Evolutionary conservation across 92 coral and sea anemone species (phyloP), one percentile per base, ranked within the genome.

Genomic region (Paramuricea clavata): DNA sequence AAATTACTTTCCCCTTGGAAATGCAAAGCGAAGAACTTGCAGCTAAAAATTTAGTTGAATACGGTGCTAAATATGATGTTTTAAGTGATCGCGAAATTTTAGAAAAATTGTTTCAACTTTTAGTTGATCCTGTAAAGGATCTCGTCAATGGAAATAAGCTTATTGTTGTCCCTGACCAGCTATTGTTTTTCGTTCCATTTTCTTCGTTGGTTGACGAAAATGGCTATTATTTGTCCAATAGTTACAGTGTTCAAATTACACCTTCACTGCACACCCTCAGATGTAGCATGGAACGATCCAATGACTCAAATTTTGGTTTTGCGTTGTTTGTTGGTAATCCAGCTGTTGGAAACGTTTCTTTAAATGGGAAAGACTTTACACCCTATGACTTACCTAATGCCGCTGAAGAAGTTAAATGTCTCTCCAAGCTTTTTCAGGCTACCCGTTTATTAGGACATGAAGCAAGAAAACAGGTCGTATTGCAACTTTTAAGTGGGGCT

Each of bases 241-340:
- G 17, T 1, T 74, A 74, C 74, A 69, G 85, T n/a, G 50, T 86
- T 36, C 85, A 82, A 22, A 41, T 86, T 19, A 82, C 90, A 6
- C 85, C 85, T 19, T 86, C 90, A 0, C 19, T 86, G 57, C 70
- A 81, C 16, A 86, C 90, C 3, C 72, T 78, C 16, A 64, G 30
- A 15, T 39, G 64, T 11, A 23, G 69, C 50, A 19, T 73, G 57
- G 23, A 16, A 17, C 56, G 15, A 73, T 41, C 19, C 30, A 19
- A 78, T 28, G 31, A 76, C 62, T 42, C 49, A 21, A 35, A 49
- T 32, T 25, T 59, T 26, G 50, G 77, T 6, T 72, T 70, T 78
- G 85, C 90, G 2, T 52, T 86, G 77, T 41, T 86, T 26, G 90
- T 86, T 25, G 90, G 90, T 44, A 47, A 68, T 49, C 90, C 90